Percentiles rank a stretch among this genome's conserved stretches.
Conservation (phyloP, 2,797 vertebrate genomes). For the Apodemus agrarius region DNA sequence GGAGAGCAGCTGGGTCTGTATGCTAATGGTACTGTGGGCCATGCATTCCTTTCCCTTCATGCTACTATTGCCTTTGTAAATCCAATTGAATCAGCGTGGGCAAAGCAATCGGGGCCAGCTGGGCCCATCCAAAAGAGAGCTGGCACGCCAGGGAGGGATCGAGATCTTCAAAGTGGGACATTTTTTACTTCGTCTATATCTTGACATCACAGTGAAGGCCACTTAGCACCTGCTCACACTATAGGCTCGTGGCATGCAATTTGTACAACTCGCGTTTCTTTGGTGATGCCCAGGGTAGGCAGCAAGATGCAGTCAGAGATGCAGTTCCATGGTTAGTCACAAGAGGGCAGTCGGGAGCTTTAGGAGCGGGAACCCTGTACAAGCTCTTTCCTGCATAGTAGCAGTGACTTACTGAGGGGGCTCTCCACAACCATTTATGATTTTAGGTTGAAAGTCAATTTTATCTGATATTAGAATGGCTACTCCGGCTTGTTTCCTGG, state of each 20-base stretch:
- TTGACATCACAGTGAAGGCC: neutral
- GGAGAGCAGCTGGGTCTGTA: no score
- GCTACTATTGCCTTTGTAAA: neutral
- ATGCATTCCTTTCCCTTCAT: neutral
- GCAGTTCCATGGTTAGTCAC: neutral
- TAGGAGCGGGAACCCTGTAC: neutral
- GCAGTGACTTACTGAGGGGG: no score
- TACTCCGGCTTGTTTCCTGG: no score
- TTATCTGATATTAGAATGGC: no score
- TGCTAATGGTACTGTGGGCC: neutral
- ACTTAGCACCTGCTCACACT: neutral
- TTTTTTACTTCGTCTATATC: neutral
- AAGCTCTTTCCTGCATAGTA: neutral
- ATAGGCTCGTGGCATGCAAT: neutral
- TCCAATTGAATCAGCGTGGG: neutral
- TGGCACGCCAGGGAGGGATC: neutral
- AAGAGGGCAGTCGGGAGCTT: neutral
- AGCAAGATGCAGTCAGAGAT: no score
- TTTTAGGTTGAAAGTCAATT: no score
- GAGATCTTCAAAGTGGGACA: neutral
- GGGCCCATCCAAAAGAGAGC: no score
- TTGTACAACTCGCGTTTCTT: neutral
- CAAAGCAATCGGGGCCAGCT: neutral
- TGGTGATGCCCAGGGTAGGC: neutral
- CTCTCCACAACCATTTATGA: neutral